A percentile compares a stretch with the other conserved stretches of the same genome.
These are phyloP conservation scores for Exephanes ischioxanthus DNA, from an alignment of 2,888 invertebrate species.

Conservation along the genomic window DNA sequence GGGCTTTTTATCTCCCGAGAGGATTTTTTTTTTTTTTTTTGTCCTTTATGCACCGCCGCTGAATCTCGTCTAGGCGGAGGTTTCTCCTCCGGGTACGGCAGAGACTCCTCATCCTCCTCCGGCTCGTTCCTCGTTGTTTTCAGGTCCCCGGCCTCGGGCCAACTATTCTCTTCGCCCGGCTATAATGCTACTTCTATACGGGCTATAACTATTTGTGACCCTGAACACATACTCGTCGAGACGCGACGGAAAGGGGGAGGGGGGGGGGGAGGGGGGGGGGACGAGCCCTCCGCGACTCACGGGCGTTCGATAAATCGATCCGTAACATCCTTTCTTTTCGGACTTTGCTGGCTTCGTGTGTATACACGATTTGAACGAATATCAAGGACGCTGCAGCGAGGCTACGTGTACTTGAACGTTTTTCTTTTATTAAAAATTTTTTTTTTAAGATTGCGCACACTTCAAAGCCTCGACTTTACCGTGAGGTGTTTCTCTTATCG, in stretches of 20 bases:
- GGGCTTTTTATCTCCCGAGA: slow-evolving; percentile 9
- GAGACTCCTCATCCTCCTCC: neutral
- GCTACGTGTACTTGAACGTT: neutral
- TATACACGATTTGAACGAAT: neutral
- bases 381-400: neutral
- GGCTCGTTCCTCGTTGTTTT: neutral
- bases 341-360: neutral
- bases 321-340: slow-evolving; percentile 11
- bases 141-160: slow-evolving; percentile 47
- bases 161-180: slow-evolving; percentile 1
- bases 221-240: slow-evolving; percentile 4
- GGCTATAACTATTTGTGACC: slow-evolving; percentile 12
- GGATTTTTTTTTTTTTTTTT: neutral
- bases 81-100: neutral
- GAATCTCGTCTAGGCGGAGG: neutral
- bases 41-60: neutral
- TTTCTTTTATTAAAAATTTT: no score
- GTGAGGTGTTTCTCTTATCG: no score
- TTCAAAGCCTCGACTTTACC: no score
- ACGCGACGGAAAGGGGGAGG: neutral
- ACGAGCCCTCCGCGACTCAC: neutral
- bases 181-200: neutral
- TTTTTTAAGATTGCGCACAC: no score
- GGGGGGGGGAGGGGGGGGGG: no score
- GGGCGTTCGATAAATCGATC: slow-evolving; percentile 43